Evolutionary conservation across 2,888 invertebrate species (phyloP), one percentile per base, ranked within the genome.

Genomic region (Nomada fucata): DNA sequence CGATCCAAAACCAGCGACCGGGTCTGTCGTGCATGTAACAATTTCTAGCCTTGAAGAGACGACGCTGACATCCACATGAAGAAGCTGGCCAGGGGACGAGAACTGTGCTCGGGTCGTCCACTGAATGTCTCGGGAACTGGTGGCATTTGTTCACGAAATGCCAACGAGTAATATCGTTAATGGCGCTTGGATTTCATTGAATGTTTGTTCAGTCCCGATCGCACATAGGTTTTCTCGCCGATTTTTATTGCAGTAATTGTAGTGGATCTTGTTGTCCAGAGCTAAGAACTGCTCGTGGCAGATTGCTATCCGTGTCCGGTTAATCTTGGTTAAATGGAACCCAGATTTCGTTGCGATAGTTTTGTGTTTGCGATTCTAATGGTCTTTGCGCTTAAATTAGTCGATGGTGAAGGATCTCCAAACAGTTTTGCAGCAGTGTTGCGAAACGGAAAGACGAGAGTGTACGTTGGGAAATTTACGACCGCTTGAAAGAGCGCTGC

Each of bases 11-110:
- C 68, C 53, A 65, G 69, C 52, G 70, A 65, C 11, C 13, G 18
- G 42, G 18, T 29, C 5, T 52, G 44, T 15, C 44, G 44, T 59
- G 53, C 72, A 26, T 64, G 57, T 72, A 80, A 81, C 69, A 65
- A 69, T 76, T 76, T 52, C 26, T 65, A 76, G 81, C 83, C 83
- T 81, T 83, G 83, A 83, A 65, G 83, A 15, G 23, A 1, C 44
- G 69, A 61, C 80, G 76, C 69, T 52, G 81, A 83, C 80, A 83
- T 81, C n/a, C 26, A 20, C n/a, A 3, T 26, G 78, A 23, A n/a
- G 72, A 65, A 29, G 26, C 57, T 29, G 20, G 36, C 20, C 36
- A 42, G 67, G 0, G 60, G 60, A 74, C 74, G 67, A 47, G 67
- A 50, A 42, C 67, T 18, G 13, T 36, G 29, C 5, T 18, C 9